These are phyloP conservation scores for Sebastes steindachneri DNA, from an alignment of 2,797 vertebrate species.

Conservation along the genomic window DNA sequence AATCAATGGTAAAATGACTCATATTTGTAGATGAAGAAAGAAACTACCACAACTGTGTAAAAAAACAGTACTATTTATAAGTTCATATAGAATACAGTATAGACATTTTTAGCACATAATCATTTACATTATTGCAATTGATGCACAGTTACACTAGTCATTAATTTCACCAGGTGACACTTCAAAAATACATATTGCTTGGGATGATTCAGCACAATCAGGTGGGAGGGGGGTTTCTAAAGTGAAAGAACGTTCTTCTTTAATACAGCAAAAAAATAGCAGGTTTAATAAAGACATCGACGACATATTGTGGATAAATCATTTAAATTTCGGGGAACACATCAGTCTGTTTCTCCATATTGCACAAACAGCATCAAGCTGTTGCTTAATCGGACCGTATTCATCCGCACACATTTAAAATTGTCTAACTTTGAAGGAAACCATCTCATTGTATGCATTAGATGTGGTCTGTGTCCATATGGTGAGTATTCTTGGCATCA, in stretches of 20 bases:
- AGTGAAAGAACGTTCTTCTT: conserved; percentile 15
- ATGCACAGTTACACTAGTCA: conserved; percentile 74
- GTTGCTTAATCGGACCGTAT: neutral
- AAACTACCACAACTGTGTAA: conserved; percentile 44
- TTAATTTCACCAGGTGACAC: conserved; percentile 61
- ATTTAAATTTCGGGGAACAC: conserved; percentile 19
- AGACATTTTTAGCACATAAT: conserved; percentile 67
- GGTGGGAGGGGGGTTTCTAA: conserved; percentile 25
- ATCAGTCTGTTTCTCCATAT: conserved; percentile 36
- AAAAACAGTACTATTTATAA: conserved; percentile 74
- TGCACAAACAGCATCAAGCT: conserved; percentile 60
- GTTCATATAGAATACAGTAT: conserved; percentile 69
- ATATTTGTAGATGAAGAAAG: conserved; percentile 12
- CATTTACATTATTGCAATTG: conserved; percentile 82
- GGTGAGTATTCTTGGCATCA: conserved; percentile 47
- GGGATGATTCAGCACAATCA: conserved; percentile 60
- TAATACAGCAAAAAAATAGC: conserved; percentile 44
- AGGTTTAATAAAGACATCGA: conserved; percentile 26
- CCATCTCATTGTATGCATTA: conserved; percentile 2
- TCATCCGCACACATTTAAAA: conserved; percentile 8
- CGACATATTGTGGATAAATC: conserved; percentile 22
- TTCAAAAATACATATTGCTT: conserved; percentile 77
- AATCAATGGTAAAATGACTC: neutral
- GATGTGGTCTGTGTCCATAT: conserved; percentile 13
- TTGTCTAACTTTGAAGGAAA: conserved; percentile 18